A percentile compares a stretch with the other conserved stretches of the same genome.
Evolutionary conservation across 2,113 vertebrate species (phyloP).

Genomic region (Cardinalis cardinalis): DNA sequence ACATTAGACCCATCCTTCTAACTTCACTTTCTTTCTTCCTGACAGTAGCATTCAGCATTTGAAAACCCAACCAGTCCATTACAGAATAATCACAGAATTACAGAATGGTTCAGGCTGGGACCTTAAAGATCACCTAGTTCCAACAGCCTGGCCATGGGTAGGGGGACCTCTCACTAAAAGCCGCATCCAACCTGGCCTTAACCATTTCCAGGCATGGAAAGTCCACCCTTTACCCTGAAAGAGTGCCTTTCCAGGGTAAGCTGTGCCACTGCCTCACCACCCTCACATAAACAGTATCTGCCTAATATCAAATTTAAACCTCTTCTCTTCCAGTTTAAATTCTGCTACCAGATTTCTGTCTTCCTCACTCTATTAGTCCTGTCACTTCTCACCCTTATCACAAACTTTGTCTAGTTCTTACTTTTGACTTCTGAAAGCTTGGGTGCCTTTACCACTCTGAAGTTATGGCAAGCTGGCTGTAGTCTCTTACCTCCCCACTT

Average conservation of each 20-base stretch:
- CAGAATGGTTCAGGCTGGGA: background rate
- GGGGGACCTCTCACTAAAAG: background rate
- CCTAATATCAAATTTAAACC: background rate
- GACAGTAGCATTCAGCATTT: background rate
- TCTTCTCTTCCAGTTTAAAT: background rate
- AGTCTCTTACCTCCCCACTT: background rate
- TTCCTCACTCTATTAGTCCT: background rate
- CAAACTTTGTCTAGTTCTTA: background rate
- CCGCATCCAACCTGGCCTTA: background rate
- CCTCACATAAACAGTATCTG: background rate
- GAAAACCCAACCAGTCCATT: background rate
- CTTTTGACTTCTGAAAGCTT: background rate
- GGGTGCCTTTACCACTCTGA: background rate
- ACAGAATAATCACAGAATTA: background rate
- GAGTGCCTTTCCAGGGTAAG: background rate
- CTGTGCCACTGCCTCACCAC: background rate
- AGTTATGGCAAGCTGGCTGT: background rate
- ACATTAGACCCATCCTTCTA: background rate
- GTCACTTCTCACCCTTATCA: background rate
- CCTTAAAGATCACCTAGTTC: background rate
- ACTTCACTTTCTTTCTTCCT: background rate
- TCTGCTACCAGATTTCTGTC: background rate
- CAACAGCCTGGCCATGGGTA: accelerated
- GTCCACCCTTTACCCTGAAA: background rate
- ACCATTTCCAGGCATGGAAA: background rate